Evolutionary conservation across 64 coral and sea anemone species (phyloP).

Genomic region (Hydrozoanthus tunicans): DNA sequence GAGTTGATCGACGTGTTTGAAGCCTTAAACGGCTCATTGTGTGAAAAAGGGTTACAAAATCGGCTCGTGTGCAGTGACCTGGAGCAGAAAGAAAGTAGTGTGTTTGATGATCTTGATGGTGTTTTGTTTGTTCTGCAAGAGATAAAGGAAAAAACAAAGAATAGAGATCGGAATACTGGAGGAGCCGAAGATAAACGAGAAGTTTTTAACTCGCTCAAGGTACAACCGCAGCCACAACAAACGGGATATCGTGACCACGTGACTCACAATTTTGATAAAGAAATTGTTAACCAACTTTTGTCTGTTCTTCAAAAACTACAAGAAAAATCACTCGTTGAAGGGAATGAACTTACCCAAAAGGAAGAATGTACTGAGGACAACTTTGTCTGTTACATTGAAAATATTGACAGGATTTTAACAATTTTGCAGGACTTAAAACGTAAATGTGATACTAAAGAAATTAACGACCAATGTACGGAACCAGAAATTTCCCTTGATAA

Average conservation of each 20-base stretch:
- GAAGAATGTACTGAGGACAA: conserved; percentile 1
- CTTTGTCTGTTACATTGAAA: neutral
- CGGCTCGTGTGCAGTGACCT: neutral
- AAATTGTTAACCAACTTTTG: conserved; percentile 10
- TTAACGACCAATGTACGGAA: neutral
- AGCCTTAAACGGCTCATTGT: conserved; percentile 20
- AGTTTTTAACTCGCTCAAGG: neutral
- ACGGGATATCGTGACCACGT: neutral
- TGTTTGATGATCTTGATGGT: conserved; percentile 22
- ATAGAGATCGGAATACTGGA: neutral
- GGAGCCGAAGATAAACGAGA: neutral
- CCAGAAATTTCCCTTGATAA: neutral
- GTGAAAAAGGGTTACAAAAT: neutral
- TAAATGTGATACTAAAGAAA: neutral
- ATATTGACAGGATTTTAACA: conserved; percentile 35
- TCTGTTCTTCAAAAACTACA: conserved; percentile 6
- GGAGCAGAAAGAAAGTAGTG: neutral
- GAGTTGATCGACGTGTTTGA: conserved; percentile 41
- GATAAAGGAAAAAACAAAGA: conserved; percentile 19
- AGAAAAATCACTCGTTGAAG: neutral
- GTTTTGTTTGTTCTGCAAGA: conserved; percentile 37
- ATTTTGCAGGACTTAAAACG: conserved; percentile 24
- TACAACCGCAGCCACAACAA: neutral
- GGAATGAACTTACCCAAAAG: neutral
- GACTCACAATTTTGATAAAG: neutral